Evolutionary conservation across 1,140 invertebrate species (phyloP), one percentile per base, ranked within the genome.

Genomic region (Pygmarrhopalites habei): DNA sequence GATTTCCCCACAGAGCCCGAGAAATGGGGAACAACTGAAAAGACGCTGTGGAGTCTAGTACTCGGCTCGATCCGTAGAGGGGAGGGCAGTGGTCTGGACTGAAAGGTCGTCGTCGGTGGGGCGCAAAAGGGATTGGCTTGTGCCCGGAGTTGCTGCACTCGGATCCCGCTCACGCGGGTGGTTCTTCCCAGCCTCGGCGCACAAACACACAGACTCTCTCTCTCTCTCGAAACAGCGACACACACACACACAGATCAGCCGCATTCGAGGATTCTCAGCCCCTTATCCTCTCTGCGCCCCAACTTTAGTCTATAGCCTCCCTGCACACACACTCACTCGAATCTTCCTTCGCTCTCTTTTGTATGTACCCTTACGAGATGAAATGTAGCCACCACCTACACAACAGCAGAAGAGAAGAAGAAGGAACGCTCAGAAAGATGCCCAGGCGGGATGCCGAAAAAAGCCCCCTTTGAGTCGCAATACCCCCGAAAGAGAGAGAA

Each of bases 81-180:
- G n/a, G n/a, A n/a, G n/a, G n/a, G n/a, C n/a, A n/a, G n/a, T n/a
- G n/a, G n/a, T n/a, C n/a, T n/a, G n/a, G n/a, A n/a, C n/a, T n/a
- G n/a, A n/a, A n/a, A n/a, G n/a, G n/a, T n/a, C n/a, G n/a, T n/a
- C n/a, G n/a, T n/a, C n/a, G n/a, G 35, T 17, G 35, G 10, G 35
- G 10, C 35, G 35, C 7, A 17, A 46, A 43, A 43, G 57, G 46
- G 58, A 60, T 60, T 47, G 58, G 58, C 58, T 60, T 60, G 58
- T 60, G 58, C 58, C 46, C 49, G n/a, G n/a, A n/a, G n/a, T n/a
- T n/a, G 44, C 58, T 44, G 58, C 58, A 60, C 58, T 60, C 51
- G 65, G 65, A 60, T 58, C 65, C 62, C 62, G 62, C 60, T 58
- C 46, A 60, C 60, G 60, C 65, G 65, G 65, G 65, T 62, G 59